phyloP scores from a whole-genome alignment of 2,797 vertebrate species.

The Rhabdophis nuchalis region DNA sequence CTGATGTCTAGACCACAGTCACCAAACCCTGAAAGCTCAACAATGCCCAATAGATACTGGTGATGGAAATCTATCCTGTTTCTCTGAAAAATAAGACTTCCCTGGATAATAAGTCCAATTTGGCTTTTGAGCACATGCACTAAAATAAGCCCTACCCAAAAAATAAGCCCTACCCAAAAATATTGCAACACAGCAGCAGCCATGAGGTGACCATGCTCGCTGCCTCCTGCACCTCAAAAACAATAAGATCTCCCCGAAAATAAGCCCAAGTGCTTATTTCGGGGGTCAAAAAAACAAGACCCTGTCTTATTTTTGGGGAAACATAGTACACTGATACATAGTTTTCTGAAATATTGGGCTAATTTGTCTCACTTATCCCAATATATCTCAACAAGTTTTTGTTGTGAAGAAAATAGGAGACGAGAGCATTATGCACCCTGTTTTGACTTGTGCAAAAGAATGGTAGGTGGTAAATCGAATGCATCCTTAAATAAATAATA shows the following conservation, averaged over 20 bases:
- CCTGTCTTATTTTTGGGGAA: too few relatives aligned
- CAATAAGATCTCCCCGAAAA: too few relatives aligned
- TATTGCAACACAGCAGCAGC: too few relatives aligned
- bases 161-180: too few relatives aligned
- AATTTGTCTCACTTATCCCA: not conserved
- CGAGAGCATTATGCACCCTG: not conserved
- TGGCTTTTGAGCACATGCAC: too few relatives aligned
- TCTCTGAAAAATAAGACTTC: too few relatives aligned
- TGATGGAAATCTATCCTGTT: not conserved
- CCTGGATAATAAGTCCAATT: too few relatives aligned
- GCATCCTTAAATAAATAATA: not conserved
- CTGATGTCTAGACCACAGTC: not conserved
- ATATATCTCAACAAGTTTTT: not conserved
- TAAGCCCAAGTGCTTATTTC: too few relatives aligned
- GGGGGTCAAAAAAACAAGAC: too few relatives aligned
- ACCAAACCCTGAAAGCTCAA: not conserved
- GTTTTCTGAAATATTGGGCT: not conserved
- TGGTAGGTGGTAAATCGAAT: not conserved
- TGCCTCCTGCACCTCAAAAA: too few relatives aligned
- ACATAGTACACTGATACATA: not conserved
- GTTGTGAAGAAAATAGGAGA: not conserved
- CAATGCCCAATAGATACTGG: not conserved
- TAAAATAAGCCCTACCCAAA: too few relatives aligned
- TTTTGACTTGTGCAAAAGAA: not conserved
- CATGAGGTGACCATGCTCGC: too few relatives aligned